Percentiles rank a stretch among this genome's conserved stretches.
Evolutionary conservation across 2,113 vertebrate species (phyloP).

Genomic region (Hippocampus barbouri): DNA sequence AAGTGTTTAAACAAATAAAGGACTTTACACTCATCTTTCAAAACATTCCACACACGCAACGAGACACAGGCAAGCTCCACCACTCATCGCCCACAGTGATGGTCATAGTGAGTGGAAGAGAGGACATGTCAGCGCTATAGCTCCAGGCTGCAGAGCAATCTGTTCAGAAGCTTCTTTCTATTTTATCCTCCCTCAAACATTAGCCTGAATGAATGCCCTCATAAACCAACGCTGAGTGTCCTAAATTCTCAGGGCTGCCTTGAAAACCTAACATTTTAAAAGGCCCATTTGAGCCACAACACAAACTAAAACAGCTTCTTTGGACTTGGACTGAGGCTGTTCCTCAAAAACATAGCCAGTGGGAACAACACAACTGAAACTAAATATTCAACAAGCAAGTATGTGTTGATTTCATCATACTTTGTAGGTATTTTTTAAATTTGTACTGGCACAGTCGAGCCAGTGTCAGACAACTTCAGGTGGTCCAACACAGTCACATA

Average conservation of each 20-base stretch:
- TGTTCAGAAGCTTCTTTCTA: conserved; percentile 51
- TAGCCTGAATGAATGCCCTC: conserved; percentile 37
- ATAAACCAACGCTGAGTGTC: conserved; percentile 45
- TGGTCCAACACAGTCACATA: no score
- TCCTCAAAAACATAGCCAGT: background rate
- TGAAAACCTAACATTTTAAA: background rate
- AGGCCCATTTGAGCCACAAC: background rate
- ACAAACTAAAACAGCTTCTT: background rate
- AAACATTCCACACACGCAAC: background rate
- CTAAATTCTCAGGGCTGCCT: conserved; percentile 40
- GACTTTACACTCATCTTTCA: background rate
- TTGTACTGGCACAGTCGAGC: no score
- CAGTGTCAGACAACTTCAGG: no score
- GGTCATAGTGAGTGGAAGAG: conserved; percentile 30
- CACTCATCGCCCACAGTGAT: conserved; percentile 32
- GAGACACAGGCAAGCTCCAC: conserved; percentile 29
- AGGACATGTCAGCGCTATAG: conserved; percentile 49
- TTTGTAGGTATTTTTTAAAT: no score
- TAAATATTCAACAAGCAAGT: no score
- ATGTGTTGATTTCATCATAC: no score
- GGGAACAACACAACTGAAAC: background rate
- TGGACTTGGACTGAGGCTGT: background rate
- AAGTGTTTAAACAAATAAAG: background rate
- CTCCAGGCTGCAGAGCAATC: conserved; percentile 66
- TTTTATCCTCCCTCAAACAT: conserved; percentile 39